Conservation (phyloP, 2,888 invertebrate genomes). For the Chrysolina americana region DNA sequence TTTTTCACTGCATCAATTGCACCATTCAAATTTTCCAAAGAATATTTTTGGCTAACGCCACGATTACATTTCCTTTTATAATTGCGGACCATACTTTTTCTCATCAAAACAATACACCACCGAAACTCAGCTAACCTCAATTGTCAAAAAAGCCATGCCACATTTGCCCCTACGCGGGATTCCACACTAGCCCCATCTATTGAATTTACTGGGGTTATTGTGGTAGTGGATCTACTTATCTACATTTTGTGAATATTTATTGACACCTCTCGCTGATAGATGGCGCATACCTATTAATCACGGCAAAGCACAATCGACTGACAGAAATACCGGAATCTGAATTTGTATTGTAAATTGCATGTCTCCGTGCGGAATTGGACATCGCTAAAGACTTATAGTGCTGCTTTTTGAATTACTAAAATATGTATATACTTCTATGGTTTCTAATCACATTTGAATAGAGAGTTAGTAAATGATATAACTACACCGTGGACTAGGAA, state of each 20-base stretch:
- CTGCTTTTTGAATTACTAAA: conserved; percentile 19
- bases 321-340: conserved; percentile 12
- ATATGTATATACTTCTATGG: conserved; percentile 19
- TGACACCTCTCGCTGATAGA: conserved; percentile 14
- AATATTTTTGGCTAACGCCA: not conserved
- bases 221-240: conserved; percentile 7
- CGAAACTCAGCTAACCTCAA: not conserved
- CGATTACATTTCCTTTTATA: conserved; percentile 1
- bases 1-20: conserved; percentile 6
- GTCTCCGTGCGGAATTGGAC: conserved; percentile 15
- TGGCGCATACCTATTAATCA: conserved; percentile 6
- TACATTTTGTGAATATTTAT: conserved; percentile 5
- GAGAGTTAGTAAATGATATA: conserved; percentile 9
- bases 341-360: conserved; percentile 8
- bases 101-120: conserved; percentile 3
- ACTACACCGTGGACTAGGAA: conserved; percentile 13
- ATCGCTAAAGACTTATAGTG: not conserved
- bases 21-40: conserved; percentile 6
- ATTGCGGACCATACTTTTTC: conserved; percentile 3
- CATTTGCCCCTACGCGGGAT: not conserved
- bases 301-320: not conserved
- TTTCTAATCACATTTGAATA: conserved; percentile 14
- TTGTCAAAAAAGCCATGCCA: conserved; percentile 6
- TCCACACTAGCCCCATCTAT: not conserved
- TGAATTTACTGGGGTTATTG: conserved; percentile 7